Conservation (phyloP, 2,888 invertebrate species). For the Drosophila pegasa region DNA sequence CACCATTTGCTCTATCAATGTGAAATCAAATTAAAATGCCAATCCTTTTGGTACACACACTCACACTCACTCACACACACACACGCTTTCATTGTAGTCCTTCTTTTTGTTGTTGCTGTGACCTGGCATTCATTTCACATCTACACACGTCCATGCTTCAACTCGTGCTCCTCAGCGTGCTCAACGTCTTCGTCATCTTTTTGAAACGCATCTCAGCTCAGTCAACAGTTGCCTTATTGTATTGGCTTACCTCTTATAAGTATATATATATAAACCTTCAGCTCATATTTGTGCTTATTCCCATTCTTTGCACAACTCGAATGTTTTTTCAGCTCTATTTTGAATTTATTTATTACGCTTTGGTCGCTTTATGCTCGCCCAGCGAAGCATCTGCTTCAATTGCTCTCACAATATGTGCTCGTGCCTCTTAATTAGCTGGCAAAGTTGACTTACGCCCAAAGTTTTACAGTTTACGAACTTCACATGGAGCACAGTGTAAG, state of each 20-base stretch:
- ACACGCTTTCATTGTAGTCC: constrained; percentile 45
- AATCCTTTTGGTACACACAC: constrained; percentile 59
- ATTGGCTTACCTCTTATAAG: constrained; percentile 26
- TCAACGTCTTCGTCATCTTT: constrained; percentile 19
- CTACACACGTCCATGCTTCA: constrained; percentile 1
- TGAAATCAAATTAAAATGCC: constrained; percentile 77
- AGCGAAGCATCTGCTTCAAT: constrained; percentile 4
- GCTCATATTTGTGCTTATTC: constrained; percentile 37
- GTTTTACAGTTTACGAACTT: constrained; percentile 8
- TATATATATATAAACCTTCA: neutral
- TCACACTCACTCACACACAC: constrained; percentile 11
- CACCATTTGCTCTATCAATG: constrained; percentile 56
- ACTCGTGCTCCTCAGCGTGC: neutral
- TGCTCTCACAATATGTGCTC: constrained; percentile 12
- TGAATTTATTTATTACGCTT: constrained; percentile 5
- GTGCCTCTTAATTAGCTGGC: constrained; percentile 41
- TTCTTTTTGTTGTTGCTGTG: constrained; percentile 25
- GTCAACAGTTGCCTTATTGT: constrained; percentile 45
- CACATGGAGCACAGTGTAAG: constrained; percentile 16
- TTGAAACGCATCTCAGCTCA: constrained; percentile 21
- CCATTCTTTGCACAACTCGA: constrained; percentile 22
- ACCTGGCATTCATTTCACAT: constrained; percentile 12
- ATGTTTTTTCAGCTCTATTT: constrained; percentile 3
- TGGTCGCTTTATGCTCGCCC: constrained; percentile 9
- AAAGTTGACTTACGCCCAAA: constrained; percentile 23